Base-by-base conservation (phyloP, 2,888 invertebrate genomes). In the Drosophila parthenogenetica region DNA sequence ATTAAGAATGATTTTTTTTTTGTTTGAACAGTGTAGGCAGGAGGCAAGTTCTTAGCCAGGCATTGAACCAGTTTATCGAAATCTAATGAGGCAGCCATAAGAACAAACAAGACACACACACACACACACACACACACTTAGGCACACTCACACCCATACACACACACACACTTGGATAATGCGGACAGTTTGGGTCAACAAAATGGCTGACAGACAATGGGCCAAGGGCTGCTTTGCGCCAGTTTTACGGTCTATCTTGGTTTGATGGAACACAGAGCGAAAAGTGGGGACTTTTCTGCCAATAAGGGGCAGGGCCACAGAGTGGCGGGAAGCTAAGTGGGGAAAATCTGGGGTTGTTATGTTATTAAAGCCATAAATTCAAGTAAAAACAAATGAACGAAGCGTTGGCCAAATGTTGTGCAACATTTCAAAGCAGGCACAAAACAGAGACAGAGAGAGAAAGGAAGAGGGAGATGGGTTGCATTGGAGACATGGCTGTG, bases 31-130 rank as follows among this genome's bases (percentile, higher is more conserved):
- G 35, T 35, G 35, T 35, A 35, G 46, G 37, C 29, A 35, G 50
- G 32, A 40, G 42, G 32, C 22, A 50, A 19, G 40, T 69, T 62
- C 70, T 78, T 62, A 58, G 75, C 60, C 66, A 74, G 67, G 61
- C 77, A 69, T 82, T 74, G 77, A 82, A 72, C 65, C 75, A 72
- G 75, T 82, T 82, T 82, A 87, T 82, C 79, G 79, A 75, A 75
- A 85, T 72, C 83, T 87, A 87, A 87, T 83, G 83, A 84, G 88
- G 73, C 83, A 69, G 68, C 83, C 79, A 60, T 63, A 72, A 73
- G 69, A 82, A 74, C 75, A 69, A 71, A 75, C 79, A 73, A 58
- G 19, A 45, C 54, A 50, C 69, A 63, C 51, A 53, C 29, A 29
- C 40, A 43, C 25, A 54, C 55, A 49, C 29, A 42, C 35, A 19